Percentiles rank a stretch among this genome's conserved stretches.
These are phyloP conservation scores for Atherinosoma microstoma DNA, from an alignment of 2,797 vertebrate species.

Conservation along the genomic window DNA sequence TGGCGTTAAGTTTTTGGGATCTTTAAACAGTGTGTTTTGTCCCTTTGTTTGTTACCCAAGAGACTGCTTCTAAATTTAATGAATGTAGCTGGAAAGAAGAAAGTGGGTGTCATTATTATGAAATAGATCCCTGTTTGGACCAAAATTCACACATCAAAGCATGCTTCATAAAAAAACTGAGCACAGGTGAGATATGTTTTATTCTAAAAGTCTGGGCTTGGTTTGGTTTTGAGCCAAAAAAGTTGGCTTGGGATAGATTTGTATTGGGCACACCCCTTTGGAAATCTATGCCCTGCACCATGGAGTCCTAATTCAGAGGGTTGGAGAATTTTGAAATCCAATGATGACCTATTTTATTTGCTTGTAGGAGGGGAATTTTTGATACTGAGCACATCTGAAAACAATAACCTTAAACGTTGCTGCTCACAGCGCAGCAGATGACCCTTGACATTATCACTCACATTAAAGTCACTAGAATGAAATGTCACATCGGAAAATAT, in stretches of 20 bases:
- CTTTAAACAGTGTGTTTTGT: background rate
- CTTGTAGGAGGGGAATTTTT: constrained; percentile 21
- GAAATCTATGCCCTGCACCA: background rate
- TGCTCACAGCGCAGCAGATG: constrained; percentile 9
- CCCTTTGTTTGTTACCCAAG: constrained; percentile 4
- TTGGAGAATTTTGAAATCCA: constrained; percentile 18
- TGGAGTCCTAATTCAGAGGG: constrained; percentile 13
- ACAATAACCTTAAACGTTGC: constrained; percentile 28
- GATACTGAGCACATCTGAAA: constrained; percentile 24
- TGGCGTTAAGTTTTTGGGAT: constrained; percentile 21
- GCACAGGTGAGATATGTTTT: constrained; percentile 2
- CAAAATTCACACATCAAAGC: constrained; percentile 10
- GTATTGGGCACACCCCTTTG: background rate
- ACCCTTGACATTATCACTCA: constrained; percentile 67
- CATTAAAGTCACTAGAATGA: constrained; percentile 60
- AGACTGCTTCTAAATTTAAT: constrained; percentile 9
- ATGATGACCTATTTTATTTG: background rate
- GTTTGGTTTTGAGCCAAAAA: constrained; percentile 26
- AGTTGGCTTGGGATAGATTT: constrained; percentile 24
- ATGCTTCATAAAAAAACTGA: background rate
- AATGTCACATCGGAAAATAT: constrained; percentile 72
- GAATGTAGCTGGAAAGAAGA: constrained; percentile 7
- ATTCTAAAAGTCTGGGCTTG: constrained; percentile 27
- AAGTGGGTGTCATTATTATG: constrained; percentile 1
- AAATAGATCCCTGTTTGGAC: constrained; percentile 3